A percentile compares a stretch with the other conserved stretches of the same genome.
Evolutionary conservation across 2,888 invertebrate species (phyloP).

Genomic region (Yponomeuta cagnagella): DNA sequence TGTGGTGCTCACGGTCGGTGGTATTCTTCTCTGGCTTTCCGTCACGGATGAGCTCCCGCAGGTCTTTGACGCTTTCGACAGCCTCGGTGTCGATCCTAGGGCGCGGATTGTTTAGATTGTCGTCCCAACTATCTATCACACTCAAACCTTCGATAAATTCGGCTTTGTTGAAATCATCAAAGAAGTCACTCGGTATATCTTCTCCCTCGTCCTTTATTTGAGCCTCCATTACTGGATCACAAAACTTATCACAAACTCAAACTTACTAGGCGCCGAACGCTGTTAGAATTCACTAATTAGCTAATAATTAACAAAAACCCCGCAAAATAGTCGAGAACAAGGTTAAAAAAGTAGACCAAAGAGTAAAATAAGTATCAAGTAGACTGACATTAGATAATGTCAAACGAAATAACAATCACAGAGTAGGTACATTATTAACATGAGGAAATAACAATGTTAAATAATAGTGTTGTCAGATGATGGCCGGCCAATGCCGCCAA

Average conservation of each 20-base stretch:
- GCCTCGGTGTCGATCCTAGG: constrained; percentile 34
- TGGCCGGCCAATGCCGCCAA: no score
- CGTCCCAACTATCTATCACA: constrained; percentile 67
- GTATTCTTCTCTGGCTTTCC: constrained; percentile 10
- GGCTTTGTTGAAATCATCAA: constrained; percentile 63
- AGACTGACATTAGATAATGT: no score
- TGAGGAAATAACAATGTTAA: no score
- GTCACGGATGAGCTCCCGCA: constrained; percentile 43
- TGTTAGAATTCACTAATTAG: not conserved
- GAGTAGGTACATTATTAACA: no score
- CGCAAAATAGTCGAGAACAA: not conserved
- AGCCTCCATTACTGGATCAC: not conserved
- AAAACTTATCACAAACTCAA: not conserved
- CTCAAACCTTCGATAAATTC: constrained; percentile 67
- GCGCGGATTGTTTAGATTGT: constrained; percentile 29
- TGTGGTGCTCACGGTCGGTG: not conserved
- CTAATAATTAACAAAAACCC: not conserved
- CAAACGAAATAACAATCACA: no score
- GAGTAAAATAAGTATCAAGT: no score
- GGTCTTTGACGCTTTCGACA: constrained; percentile 43
- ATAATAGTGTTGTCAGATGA: no score
- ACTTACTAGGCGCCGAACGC: not conserved
- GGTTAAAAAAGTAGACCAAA: not conserved
- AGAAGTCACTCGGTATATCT: constrained; percentile 67
- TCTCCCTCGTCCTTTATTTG: constrained; percentile 35